Evolutionary conservation across 2,888 invertebrate genomes (phyloP).

Genomic region (Apodemia duryi): DNA sequence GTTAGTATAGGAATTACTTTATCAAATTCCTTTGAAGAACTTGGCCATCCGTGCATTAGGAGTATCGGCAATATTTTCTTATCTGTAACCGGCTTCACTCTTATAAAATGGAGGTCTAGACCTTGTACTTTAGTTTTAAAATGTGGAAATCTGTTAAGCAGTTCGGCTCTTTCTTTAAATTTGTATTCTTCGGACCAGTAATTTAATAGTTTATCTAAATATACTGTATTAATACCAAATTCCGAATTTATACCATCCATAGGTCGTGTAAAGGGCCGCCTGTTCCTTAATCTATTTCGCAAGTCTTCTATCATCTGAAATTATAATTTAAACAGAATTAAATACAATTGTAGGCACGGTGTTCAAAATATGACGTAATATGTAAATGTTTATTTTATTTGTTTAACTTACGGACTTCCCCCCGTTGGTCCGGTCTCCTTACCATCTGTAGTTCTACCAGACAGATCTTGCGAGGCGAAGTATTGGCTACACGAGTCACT

Average conservation of each 20-base stretch:
- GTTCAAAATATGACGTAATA: no score
- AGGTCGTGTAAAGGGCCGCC: slow-evolving; percentile 75
- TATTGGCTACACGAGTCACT: no score
- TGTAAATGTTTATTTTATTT: no score
- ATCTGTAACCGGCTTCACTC: slow-evolving; percentile 76
- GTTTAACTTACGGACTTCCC: no score
- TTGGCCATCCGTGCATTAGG: slow-evolving; percentile 93
- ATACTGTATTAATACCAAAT: slow-evolving; percentile 89
- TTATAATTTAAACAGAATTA: slow-evolving; percentile 2
- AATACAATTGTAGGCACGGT: no score
- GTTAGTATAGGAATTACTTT: slow-evolving; percentile 85
- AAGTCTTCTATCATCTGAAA: slow-evolving; percentile 78
- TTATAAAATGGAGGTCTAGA: slow-evolving; percentile 87
- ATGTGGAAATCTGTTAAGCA: slow-evolving; percentile 85
- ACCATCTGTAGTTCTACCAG: no score
- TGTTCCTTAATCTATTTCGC: slow-evolving; percentile 74
- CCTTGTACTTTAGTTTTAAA: slow-evolving; percentile 87
- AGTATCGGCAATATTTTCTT: slow-evolving; percentile 81
- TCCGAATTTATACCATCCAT: slow-evolving; percentile 85
- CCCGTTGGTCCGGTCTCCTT: no score
- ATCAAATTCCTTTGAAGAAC: slow-evolving; percentile 89
- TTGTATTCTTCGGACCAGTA: slow-evolving; percentile 90
- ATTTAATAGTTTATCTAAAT: slow-evolving; percentile 82
- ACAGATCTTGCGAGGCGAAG: no score
- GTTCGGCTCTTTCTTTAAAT: slow-evolving; percentile 78